These are phyloP conservation scores for Neoascia interrupta DNA, from an alignment of 2,888 invertebrate genomes.

Conservation along the genomic window DNA sequence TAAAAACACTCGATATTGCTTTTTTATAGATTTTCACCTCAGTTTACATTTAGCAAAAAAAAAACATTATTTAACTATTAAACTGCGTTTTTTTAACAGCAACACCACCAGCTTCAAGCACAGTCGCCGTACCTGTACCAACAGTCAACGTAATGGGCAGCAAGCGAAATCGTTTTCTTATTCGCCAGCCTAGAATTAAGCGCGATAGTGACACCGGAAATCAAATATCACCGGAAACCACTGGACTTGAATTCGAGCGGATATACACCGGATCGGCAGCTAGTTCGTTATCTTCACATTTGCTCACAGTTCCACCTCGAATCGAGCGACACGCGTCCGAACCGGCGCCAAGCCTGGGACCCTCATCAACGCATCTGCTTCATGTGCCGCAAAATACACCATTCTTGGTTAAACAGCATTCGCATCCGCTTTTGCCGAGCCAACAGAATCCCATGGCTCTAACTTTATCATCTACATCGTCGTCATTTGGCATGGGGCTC, in stretches of 20 bases:
- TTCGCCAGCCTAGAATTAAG: constrained; percentile 85
- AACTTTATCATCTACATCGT: constrained; percentile 70
- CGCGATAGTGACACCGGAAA: constrained; percentile 82
- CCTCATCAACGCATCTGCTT: constrained; percentile 82
- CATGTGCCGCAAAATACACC: constrained; percentile 82
- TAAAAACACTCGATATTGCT: too few relatives aligned
- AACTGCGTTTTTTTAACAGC: constrained; percentile 34
- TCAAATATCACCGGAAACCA: constrained; percentile 77
- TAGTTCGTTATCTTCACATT: constrained; percentile 70
- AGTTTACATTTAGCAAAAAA: too few relatives aligned
- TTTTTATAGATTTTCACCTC: too few relatives aligned
- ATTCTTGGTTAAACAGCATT: constrained; percentile 84
- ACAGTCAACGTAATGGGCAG: constrained; percentile 80
- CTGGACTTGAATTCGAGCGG: constrained; percentile 75
- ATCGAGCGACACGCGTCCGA: constrained; percentile 83
- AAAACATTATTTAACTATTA: too few relatives aligned
- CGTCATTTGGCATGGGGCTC: constrained; percentile 74
- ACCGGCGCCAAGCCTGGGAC: constrained; percentile 81
- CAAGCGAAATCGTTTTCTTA: constrained; percentile 84
- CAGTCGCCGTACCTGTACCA: constrained; percentile 30
- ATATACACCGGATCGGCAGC: constrained; percentile 70
- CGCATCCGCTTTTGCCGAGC: constrained; percentile 84
- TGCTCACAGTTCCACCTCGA: constrained; percentile 81
- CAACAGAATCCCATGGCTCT: constrained; percentile 79
- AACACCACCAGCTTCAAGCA: constrained; percentile 54